These are phyloP conservation scores for Chymomyza costata DNA, from an alignment of 1,140 invertebrate species.

Conservation along the genomic window DNA sequence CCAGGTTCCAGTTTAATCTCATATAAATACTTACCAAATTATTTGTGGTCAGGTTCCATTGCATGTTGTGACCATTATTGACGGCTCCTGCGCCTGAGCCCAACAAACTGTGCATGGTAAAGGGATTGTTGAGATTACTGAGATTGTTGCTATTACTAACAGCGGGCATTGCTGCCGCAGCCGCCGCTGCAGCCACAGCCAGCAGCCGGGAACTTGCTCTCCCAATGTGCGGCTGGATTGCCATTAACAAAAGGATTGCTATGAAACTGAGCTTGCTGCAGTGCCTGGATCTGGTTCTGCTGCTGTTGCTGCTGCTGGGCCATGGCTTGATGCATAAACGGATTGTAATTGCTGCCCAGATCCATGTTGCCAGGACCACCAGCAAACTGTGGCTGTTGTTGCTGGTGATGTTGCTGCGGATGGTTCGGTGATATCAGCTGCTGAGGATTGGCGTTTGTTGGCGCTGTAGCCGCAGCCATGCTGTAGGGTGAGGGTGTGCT, in stretches of 20 bases:
- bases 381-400: conserved; percentile 1
- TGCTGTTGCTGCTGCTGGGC: conserved; percentile 42
- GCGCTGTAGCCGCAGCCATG: conserved; percentile 33
- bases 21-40: conserved; percentile 47
- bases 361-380: conserved; percentile 22
- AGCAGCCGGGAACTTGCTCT: conserved; percentile 52
- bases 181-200: conserved; percentile 31
- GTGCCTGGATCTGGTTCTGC: conserved; percentile 32
- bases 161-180: conserved; percentile 14
- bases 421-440: conserved; percentile 43
- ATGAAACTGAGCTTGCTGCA: conserved; percentile 45
- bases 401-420: conserved; percentile 25
- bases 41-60: conserved; percentile 65
- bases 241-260: conserved; percentile 47
- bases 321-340: conserved; percentile 48
- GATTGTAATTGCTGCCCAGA: conserved; percentile 43
- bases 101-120: conserved; percentile 65
- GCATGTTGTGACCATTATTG: conserved; percentile 40
- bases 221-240: conserved; percentile 49
- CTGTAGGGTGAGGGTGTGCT: conserved; percentile 67
- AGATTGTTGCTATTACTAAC: conserved; percentile 47
- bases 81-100: conserved; percentile 34
- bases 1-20: too few species aligned
- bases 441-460: conserved; percentile 42
- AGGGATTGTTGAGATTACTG: conserved; percentile 69